A percentile compares a stretch with the other conserved stretches of the same genome.
Evolutionary conservation across 2,113 vertebrate genomes (phyloP).

Genomic region (Penelope pileata): DNA sequence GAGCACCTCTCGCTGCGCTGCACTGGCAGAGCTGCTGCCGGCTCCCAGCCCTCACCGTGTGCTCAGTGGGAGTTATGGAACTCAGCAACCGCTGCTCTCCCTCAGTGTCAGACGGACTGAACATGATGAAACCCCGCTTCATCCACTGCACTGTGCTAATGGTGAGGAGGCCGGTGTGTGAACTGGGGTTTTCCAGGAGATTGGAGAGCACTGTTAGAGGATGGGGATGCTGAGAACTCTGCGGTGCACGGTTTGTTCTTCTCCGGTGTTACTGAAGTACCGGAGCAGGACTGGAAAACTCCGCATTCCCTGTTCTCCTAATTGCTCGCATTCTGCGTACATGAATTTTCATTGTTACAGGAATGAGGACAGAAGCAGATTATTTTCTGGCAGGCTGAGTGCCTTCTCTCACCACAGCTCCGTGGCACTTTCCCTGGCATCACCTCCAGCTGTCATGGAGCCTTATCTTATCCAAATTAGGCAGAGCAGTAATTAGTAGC

Average conservation of each 20-base stretch:
- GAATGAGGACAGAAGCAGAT: neutral
- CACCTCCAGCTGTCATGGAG: neutral
- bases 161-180: neutral
- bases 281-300: neutral
- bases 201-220: neutral
- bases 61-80: too few species aligned
- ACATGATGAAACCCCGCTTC: slow-evolving; percentile 2
- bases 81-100: neutral
- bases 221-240: neutral
- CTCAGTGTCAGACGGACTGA: neutral
- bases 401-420: neutral
- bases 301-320: neutral
- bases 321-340: neutral
- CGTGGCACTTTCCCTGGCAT: neutral
- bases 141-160: neutral
- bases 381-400: neutral
- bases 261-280: neutral
- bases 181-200: neutral
- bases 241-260: neutral
- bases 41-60: too few species aligned
- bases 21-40: too few species aligned
- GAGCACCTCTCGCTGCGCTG: too few species aligned
- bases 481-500: neutral
- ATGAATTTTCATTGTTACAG: neutral
- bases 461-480: neutral